Conservation (phyloP, 2,888 invertebrate genomes). For the Papilio gigon region DNA sequence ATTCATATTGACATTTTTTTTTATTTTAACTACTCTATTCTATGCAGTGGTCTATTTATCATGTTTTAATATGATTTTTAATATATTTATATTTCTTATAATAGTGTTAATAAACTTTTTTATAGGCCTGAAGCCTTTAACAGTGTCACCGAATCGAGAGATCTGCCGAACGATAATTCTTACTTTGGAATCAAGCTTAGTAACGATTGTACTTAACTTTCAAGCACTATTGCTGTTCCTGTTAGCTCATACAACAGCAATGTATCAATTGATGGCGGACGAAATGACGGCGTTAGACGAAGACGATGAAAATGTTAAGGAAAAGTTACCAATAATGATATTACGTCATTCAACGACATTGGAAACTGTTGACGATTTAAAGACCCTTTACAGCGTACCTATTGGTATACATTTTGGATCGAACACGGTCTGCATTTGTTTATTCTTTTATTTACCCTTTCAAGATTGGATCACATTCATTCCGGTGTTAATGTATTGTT, state of each 20-base stretch:
- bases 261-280: constrained; percentile 63
- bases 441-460: constrained; percentile 64
- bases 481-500: constrained; percentile 64
- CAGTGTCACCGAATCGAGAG: constrained; percentile 57
- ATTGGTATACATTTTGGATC: constrained; percentile 69
- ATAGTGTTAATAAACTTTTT: no score
- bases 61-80: no score
- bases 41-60: no score
- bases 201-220: constrained; percentile 59
- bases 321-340: constrained; percentile 55
- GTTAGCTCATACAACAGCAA: constrained; percentile 64
- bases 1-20: no score
- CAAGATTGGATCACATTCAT: constrained; percentile 62
- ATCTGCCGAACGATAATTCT: constrained; percentile 58
- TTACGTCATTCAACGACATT: constrained; percentile 59
- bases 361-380: constrained; percentile 56
- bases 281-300: constrained; percentile 59
- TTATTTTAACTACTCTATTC: no score
- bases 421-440: constrained; percentile 64
- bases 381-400: constrained; percentile 63
- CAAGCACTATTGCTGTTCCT: constrained; percentile 64
- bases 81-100: no score
- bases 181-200: constrained; percentile 57
- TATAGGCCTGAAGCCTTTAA: constrained; percentile 65
- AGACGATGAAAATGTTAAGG: constrained; percentile 51